Evolutionary conservation across 2,888 invertebrate species (phyloP), one percentile per base, ranked within the genome.

Genomic region (Plebejus melissa): DNA sequence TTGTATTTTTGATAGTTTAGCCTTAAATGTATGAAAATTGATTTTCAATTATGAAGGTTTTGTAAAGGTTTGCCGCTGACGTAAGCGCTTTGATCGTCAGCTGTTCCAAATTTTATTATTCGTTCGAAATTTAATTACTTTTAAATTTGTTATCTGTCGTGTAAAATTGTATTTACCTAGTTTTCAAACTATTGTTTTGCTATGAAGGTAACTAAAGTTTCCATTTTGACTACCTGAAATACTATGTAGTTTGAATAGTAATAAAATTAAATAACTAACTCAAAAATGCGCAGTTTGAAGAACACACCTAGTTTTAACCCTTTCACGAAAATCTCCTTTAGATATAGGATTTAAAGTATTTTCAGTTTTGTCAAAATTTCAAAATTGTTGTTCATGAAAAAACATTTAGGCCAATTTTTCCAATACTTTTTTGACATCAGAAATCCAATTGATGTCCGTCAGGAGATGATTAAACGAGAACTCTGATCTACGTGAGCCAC

Each of bases 51-150:
- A 65, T 65, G 60, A 28, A 32, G 13, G 32, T 13, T 6, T 65
- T 13, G 65, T 32, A 65, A 65, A 65, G 32, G 65, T 65, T 65
- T 28, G 65, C 5, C 65, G 32, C 0, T 65, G 32, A 65, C 65
- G 65, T 16, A 32, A 32, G 32, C 65, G 11, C 9, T 32, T 65
- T 28, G 11, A 28, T 65, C 60, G 60, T 65, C 32, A 32, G 6
- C 5, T 32, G 65, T 65, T 65, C 32, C 13, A 65, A 65, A 65
- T 65, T 65, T 28, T 11, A 60, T 28, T 28, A 22, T 22, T 60
- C 60, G 60, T 60, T 60, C 60, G 60, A 60, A 60, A 60, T 60
- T 60, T 22, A 65, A 32, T 32, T 13, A 60, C 60, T 13, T 32
- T 65, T 32, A 5, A 65, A 32, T 65, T 65, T 32, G 65, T 36